Conservation (phyloP, 2,113 vertebrate species). For the Ictalurus furcatus region DNA sequence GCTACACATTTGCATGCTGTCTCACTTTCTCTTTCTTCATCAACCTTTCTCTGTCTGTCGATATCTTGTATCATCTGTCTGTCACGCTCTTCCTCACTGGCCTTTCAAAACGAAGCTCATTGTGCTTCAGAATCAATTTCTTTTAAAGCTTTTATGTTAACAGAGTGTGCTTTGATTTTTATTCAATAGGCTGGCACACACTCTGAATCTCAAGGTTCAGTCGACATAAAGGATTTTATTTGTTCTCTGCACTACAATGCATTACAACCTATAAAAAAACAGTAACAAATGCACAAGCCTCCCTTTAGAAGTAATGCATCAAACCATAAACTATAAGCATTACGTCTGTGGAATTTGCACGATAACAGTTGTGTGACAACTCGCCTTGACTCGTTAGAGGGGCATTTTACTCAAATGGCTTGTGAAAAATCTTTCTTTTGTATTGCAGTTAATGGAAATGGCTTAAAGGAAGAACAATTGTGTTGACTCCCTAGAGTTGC, state of each 20-base stretch:
- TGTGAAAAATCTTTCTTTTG: background rate
- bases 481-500: background rate
- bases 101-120: slow-evolving; percentile 5
- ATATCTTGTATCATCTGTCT: slow-evolving; percentile 46
- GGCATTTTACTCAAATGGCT: slow-evolving; percentile 15
- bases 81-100: slow-evolving; percentile 37
- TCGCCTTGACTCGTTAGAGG: background rate
- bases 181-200: background rate
- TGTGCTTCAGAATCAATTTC: slow-evolving; percentile 27
- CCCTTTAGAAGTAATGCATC: background rate
- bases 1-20: slow-evolving; percentile 3
- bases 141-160: slow-evolving; percentile 27
- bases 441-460: background rate
- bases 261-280: background rate
- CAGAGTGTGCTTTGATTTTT: slow-evolving; percentile 7
- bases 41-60: slow-evolving; percentile 17
- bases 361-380: background rate
- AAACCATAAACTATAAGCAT: slow-evolving; percentile 15
- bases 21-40: slow-evolving; percentile 15
- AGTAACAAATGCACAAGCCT: slow-evolving; percentile 11
- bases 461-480: background rate
- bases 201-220: background rate
- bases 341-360: background rate
- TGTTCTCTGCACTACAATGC: background rate
- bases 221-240: slow-evolving; percentile 28